Conservation (phyloP, 2,113 vertebrate species). For the Odocoileus hemionus region DNA sequence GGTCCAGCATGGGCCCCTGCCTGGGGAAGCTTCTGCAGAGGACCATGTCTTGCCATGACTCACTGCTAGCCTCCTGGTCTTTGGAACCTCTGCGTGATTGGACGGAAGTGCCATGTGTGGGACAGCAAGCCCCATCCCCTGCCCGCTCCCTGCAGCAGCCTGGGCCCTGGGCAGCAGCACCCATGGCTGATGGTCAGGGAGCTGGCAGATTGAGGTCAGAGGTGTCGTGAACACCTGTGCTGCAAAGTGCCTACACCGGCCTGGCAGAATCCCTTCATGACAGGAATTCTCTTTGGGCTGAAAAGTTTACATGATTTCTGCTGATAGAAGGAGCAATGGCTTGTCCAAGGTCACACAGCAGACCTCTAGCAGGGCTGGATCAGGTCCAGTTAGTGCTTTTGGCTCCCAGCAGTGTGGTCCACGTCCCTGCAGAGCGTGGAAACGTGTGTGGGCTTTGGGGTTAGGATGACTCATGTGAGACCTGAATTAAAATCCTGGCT, state of each 20-base stretch:
- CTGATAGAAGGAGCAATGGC: conserved; percentile 8
- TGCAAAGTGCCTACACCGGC: not conserved
- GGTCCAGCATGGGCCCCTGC: rapidly evolving
- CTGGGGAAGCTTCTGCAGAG: not conserved
- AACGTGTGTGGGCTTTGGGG: not conserved
- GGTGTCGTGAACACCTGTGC: not conserved
- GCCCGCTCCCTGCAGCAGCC: not conserved
- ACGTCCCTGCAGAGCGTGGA: not conserved
- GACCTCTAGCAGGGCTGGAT: not conserved
- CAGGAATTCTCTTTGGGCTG: conserved; percentile 14
- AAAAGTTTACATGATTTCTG: conserved; percentile 33
- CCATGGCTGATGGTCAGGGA: not conserved
- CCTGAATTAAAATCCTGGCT: not conserved
- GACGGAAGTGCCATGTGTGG: not conserved
- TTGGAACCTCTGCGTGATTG: not conserved
- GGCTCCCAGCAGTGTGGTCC: not conserved
- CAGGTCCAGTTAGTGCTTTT: not conserved
- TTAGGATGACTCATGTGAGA: not conserved
- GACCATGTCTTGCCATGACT: not conserved
- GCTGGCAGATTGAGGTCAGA: conserved; percentile 42
- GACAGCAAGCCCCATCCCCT: not conserved
- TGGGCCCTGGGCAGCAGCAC: not conserved
- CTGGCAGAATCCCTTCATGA: not conserved
- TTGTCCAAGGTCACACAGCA: conserved; percentile 26
- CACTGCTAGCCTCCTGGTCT: not conserved